Conservation (phyloP, 1,140 invertebrate genomes). For the Glossosoma conforme region DNA sequence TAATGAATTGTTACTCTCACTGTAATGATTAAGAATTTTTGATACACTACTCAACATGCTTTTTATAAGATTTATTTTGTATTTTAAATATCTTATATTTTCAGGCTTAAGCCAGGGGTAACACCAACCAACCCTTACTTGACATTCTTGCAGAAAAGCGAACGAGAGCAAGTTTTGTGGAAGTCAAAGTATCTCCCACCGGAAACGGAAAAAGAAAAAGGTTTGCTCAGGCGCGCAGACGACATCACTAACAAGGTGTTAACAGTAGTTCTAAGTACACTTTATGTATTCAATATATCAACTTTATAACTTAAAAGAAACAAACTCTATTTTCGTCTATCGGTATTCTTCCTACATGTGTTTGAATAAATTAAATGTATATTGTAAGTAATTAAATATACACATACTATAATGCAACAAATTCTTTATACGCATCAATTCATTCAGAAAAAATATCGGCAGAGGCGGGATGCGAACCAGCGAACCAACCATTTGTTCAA, state of each 20-base stretch:
- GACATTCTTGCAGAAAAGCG: conserved; percentile 24
- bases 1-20: neutral
- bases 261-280: no score
- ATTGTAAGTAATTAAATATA: no score
- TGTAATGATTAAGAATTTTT: neutral
- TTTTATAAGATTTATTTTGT: conserved; percentile 4
- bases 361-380: no score
- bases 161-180: conserved; percentile 28
- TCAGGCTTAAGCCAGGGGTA: conserved; percentile 5
- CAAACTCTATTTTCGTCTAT: no score
- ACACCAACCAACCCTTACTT: conserved; percentile 21
- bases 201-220: conserved; percentile 47
- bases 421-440: no score
- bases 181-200: conserved; percentile 36
- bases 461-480: no score
- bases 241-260: conserved; percentile 45
- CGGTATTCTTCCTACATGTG: no score
- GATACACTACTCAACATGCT: neutral
- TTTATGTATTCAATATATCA: no score
- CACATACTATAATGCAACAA: no score
- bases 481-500: no score
- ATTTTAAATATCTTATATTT: conserved; percentile 9
- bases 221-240: conserved; percentile 43
- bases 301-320: no score
- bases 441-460: no score